phyloP scores from a whole-genome alignment of 2,797 vertebrate genomes.

The Thamnophis elegans region DNA sequence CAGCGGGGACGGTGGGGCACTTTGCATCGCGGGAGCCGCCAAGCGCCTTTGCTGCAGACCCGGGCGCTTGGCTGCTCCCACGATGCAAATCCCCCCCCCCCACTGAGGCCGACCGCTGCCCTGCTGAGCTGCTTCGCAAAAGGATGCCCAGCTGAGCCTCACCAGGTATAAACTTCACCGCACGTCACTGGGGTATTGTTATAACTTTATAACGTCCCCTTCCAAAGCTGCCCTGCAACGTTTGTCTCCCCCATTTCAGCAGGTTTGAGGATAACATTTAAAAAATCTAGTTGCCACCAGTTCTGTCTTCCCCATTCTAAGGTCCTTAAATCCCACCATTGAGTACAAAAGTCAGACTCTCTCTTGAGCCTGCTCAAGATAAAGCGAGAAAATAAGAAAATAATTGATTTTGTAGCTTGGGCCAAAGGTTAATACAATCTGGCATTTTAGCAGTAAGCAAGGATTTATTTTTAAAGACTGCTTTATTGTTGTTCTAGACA shows the following conservation, averaged over 20 bases:
- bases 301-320: not conserved
- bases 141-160: too few relatives aligned
- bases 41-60: too few relatives aligned
- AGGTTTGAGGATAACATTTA: not conserved
- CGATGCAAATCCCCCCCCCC: too few relatives aligned
- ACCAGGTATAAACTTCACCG: too few relatives aligned
- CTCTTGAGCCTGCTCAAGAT: not conserved
- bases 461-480: too few relatives aligned
- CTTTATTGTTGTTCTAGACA: too few relatives aligned
- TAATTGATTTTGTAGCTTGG: not conserved
- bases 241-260: not conserved
- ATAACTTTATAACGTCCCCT: not conserved
- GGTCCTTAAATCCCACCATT: not conserved
- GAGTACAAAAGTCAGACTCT: not conserved
- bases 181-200: not conserved
- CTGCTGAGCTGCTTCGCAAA: too few relatives aligned
- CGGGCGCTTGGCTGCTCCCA: too few relatives aligned
- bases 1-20: too few relatives aligned
- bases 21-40: too few relatives aligned
- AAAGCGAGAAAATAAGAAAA: not conserved
- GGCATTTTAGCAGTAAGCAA: not conserved
- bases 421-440: constrained; percentile 10
- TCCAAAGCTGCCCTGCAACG: not conserved
- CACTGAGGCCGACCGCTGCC: too few relatives aligned
- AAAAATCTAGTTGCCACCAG: not conserved